Evolutionary conservation across 2,113 vertebrate genomes (phyloP), one percentile per base, ranked within the genome.

Genomic region (Carollia perspicillata): DNA sequence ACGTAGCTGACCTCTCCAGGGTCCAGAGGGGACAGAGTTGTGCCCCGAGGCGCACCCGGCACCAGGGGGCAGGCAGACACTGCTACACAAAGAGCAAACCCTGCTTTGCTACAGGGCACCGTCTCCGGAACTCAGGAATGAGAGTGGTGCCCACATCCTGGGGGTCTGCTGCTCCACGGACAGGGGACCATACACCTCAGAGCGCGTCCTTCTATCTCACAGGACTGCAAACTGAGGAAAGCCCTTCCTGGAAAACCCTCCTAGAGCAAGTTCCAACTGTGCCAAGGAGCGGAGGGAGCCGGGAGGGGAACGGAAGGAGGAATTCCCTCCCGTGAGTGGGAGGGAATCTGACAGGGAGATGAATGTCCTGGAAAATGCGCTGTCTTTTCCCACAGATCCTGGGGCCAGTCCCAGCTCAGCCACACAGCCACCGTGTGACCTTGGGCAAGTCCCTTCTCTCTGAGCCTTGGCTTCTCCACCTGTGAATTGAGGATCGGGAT

Each of bases 281-380:
- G 94, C 94, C 96, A 85, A 93, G 93, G 84, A 96, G 60, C 47
- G 7, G 75, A 96, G 71, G 0, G 18, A 63, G 42, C 5, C 0
- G 18, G 44, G 81, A 87, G 37, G 26, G 26, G 55, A 78, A 37
- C 33, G 35, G 71, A 88, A 49, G 88, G 58, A 95, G 96, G 90
- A 94, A 94, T 97, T 93, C 96, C 95, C 87, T 94, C 85, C 96
- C 69, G 68, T 60, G 85, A 89, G 89, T 44, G 47, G 66, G 51
- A 97, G 84, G 63, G 89, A 79, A 75, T 78, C 72, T 78, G 85
- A 79, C 96, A 90, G 78, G 37, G 53, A 96, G 90, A 96, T 26
- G 49, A 81, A 94, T 69, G 72, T 79, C 89, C 83, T 79, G 55
- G 81, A 63, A 81, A 71, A 83, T 63, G 71, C 4, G 0, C 49